Evolutionary conservation across 2,113 vertebrate genomes (phyloP), one percentile per base, ranked within the genome.

Genomic region (Sander lucioperca): DNA sequence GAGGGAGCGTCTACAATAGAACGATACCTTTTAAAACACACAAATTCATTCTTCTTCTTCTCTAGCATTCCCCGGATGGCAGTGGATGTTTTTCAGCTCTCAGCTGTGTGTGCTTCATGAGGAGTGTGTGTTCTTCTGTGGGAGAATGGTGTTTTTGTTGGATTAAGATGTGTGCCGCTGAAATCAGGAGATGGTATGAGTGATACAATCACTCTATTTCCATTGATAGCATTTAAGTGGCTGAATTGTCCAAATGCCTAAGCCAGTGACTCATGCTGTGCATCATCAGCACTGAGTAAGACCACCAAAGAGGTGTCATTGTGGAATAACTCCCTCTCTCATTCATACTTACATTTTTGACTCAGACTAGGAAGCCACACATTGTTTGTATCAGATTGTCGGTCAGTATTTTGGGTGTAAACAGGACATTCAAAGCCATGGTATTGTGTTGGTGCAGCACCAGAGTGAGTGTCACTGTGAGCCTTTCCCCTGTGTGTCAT

Each of bases 1-100:
- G 74, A 91, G 92, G 90, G 88, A 93, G 79, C 1, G 1, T 88
- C 83, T 78, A 74, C 62, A 89, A 89, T 43, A 89, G 80, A 82
- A 68, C 5, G 12, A 8, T 76, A 76, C 39, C 15, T 25, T 80
- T 58, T 39, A 85, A 84, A 86, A 84, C 2, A 61, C 19, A 74
- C 68, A 59, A 18, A 86, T 75, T 53, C 14, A 21, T 64, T 36
- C 27, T 19, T 57, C 18, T 39, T 39, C 19, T 50, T 1, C 21
- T 78, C 57, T 18, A 7, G 66, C 27, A 16, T 68, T 10, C 53
- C 51, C 79, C 21, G 15, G 33, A 74, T 63, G 1, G 23, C 62
- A 25, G 63, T 64, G 3, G 63, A 50, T 80, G 69, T 82, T 82
- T 76, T 83, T 64, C 69, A 43, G 36, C 61, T 23, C 74, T 89